Base-by-base conservation (phyloP, 2,113 vertebrate genomes). In the Phaethon lepturus region DNA sequence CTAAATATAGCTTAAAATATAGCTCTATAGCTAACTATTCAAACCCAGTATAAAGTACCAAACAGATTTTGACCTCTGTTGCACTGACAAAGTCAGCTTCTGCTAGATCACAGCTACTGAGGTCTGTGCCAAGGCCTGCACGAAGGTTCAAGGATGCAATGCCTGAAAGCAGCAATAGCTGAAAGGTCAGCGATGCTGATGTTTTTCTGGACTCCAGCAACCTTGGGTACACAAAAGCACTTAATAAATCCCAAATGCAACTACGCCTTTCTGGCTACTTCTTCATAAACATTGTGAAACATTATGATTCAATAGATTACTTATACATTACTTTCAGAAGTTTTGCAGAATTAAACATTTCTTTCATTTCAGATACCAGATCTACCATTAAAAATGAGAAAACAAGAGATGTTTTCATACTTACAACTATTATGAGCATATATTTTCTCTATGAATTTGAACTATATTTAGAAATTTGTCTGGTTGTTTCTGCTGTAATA, bases 101-200 rank as follows among this genome's bases (percentile, higher is more conserved):
- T 90, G 11, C 13, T 77, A 50, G 10, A 49, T 59, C 50, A 28
- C 6, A 68, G 17, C 6, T 67, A 33, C 3, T 63, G 26, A 53
- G 38, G 33, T 35, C 33, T 47, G 11, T 22, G 40, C 23, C 12
- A 69, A 56, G 45, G 20, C n/a, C n/a, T n/a, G n/a, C 12, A 73
- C 1, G 1, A 55, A 53, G 17, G 15, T 53, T 79, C 62, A 82
- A 50, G 75, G 20, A 31, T 77, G 12, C 2, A 52, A 50, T 47
- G 11, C 5, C 40, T 35, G 40, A 88, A 72, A 74, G 20, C 2
- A 83, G 2, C 25, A 73, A 49, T 17, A 76, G 3, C 10, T 64
- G 5, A 60, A 64, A 68, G 11, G 20, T 81, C 24, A 55, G 15
- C 0, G 0, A 25, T 8, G 16, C 1, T 38, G 35, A 4, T 22